These are phyloP conservation scores for Mythimna vitellina DNA, from an alignment of 2,888 invertebrate genomes.

Conservation along the genomic window DNA sequence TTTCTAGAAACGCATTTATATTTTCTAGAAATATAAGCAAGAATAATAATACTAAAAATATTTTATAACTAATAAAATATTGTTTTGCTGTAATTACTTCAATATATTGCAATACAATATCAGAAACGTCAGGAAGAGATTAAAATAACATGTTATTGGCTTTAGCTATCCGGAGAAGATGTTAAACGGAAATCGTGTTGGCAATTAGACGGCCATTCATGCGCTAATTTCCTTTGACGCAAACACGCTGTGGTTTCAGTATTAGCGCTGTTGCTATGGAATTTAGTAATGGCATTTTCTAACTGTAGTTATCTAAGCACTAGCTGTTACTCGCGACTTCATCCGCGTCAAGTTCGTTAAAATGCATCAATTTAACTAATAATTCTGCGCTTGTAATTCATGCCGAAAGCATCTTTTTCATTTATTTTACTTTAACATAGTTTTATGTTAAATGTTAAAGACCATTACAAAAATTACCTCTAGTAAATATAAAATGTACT, in stretches of 20 bases:
- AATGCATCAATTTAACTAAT: no score
- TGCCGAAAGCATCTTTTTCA: no score
- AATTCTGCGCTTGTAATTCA: no score
- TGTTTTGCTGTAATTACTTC: neutral
- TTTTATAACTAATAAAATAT: neutral
- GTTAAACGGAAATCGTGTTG: slow-evolving; percentile 20
- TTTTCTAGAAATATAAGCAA: no score
- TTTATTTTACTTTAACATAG: no score
- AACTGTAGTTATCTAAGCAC: neutral
- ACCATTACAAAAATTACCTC: no score
- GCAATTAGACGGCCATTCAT: slow-evolving; percentile 37
- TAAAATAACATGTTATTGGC: slow-evolving; percentile 16
- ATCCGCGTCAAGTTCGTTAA: no score
- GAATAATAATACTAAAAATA: no score
- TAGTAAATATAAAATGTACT: no score
- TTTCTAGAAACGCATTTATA: no score
- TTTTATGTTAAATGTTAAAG: no score
- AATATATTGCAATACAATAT: neutral
- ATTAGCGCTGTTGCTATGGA: slow-evolving; percentile 23
- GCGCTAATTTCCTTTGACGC: slow-evolving; percentile 38
- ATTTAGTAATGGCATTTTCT: slow-evolving; percentile 1
- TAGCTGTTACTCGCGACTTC: no score
- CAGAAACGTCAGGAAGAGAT: slow-evolving; percentile 7
- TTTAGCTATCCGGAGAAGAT: slow-evolving; percentile 22
- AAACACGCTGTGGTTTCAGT: slow-evolving; percentile 17